Conservation (phyloP, 1,140 invertebrate genomes). For the Hyles vespertilio region DNA sequence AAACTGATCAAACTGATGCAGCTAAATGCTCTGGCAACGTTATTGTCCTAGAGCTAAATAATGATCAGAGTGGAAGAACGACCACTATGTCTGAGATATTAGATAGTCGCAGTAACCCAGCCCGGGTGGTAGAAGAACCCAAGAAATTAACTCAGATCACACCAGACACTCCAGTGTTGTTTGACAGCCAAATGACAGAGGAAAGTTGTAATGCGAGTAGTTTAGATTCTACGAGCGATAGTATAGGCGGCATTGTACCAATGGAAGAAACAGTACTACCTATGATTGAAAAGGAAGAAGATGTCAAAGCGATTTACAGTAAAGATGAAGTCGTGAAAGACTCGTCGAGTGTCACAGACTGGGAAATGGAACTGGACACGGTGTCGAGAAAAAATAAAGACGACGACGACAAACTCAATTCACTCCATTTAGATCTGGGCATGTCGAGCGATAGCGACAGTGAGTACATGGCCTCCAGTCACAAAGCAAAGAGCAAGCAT, state of each 20-base stretch:
- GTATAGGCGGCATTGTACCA: conserved; percentile 54
- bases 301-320: conserved; percentile 41
- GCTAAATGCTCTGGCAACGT: conserved; percentile 58
- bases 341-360: conserved; percentile 72
- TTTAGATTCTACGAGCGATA: conserved; percentile 63
- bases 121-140: conserved; percentile 32
- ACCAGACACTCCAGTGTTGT: conserved; percentile 75
- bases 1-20: conserved; percentile 52
- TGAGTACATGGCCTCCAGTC: conserved; percentile 55
- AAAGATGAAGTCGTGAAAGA: conserved; percentile 53
- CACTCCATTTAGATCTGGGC: conserved; percentile 65
- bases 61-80: conserved; percentile 59
- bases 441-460: conserved; percentile 74
- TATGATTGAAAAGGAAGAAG: conserved; percentile 43
- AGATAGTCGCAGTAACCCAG: conserved; percentile 42
- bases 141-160: conserved; percentile 62
- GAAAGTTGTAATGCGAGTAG: conserved; percentile 63
- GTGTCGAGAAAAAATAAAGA: conserved; percentile 68
- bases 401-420: conserved; percentile 63
- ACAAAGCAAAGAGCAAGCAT: conserved; percentile 44
- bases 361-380: conserved; percentile 77
- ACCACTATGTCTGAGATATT: conserved; percentile 68
- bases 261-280: conserved; percentile 42
- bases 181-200: conserved; percentile 62
- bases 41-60: conserved; percentile 69